Conservation (phyloP, 2,797 vertebrate species). For the Pangasius larnaudii region DNA sequence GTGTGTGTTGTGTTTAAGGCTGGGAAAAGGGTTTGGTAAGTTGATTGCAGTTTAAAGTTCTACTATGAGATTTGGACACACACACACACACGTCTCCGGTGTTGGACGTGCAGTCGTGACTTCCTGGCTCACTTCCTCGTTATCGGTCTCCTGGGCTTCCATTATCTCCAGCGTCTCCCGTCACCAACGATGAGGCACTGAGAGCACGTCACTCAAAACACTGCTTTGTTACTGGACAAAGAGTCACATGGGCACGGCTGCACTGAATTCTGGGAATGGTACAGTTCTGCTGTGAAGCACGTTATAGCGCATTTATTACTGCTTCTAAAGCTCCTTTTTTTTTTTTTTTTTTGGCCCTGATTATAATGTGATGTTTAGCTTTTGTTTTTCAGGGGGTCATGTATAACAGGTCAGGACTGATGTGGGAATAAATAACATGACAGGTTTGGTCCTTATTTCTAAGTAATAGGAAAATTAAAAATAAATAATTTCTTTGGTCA, state of each 20-base stretch:
- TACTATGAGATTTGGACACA: background rate
- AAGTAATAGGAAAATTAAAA: background rate
- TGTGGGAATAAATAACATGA: background rate
- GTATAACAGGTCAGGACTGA: background rate
- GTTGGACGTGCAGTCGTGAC: background rate
- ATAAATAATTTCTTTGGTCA: background rate
- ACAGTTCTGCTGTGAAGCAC: conserved; percentile 9
- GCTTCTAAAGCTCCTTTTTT: background rate
- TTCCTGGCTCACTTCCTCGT: conserved; percentile 28
- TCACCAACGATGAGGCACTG: background rate
- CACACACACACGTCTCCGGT: background rate
- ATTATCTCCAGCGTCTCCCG: conserved; percentile 31
- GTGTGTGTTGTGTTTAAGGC: conserved; percentile 15
- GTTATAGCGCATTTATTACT: background rate
- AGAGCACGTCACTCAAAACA: conserved; percentile 53
- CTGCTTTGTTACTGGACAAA: conserved; percentile 22
- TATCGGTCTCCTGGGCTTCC: conserved; percentile 63
- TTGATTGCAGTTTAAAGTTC: background rate
- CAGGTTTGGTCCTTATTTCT: background rate
- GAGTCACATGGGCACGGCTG: conserved; percentile 35
- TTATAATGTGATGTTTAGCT: conserved; percentile 16
- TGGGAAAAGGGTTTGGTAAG: background rate
- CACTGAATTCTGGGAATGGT: conserved; percentile 60
- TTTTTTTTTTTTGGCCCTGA: background rate
- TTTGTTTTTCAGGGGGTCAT: background rate